Base-by-base conservation (phyloP, 2,113 vertebrate genomes). In the Gallinago jamesoni region DNA sequence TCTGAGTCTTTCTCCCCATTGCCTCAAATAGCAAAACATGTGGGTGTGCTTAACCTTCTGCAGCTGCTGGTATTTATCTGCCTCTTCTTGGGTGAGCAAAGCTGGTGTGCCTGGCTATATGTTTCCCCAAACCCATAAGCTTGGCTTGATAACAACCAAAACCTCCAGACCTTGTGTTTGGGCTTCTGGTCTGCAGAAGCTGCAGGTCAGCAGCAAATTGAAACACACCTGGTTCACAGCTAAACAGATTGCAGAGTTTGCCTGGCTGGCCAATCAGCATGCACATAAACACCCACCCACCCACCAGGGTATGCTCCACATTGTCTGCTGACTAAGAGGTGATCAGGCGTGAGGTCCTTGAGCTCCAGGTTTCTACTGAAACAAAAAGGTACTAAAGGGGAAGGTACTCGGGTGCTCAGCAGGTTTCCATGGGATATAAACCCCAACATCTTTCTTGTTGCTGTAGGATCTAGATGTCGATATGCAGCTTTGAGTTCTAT, bases 251-350 rank as follows among this genome's bases (percentile, higher is more conserved):
- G 56, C 28, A 37, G 5, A 30, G 13, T 14, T 63, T 75, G 15
- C 53, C 27, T 74, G 47, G 25, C 25, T 25, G 66, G 57, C 64
- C 37, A 84, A 75, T 80, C 62, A 69, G 20, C 48, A 39, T 20
- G 56, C 43, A 59, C 6, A 56, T 89, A 81, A 92, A 60, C 2
- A 28, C 56, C 74, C 11, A 56, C 50, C 39, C 39, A 39, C 39
- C 39, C 12, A 12, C 9, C 2, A 8, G 50, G 21, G 14, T 31
- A 31, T 12, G 17, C 18, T 50, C 74, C 1, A 0, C 0, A 0
- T 14, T 23, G 16, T 19, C 22, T 52, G 9, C 56, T 59, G 55
- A 6, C 5, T 5, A n/a, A 2, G 1, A n/a, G 12, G 10, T n/a
- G 50, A 7, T 4, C 1, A 2, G 3, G 14, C 0, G 2, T 4